Evolutionary conservation across 2,797 vertebrate species (phyloP).

Genomic region (Danio aesculapii): DNA sequence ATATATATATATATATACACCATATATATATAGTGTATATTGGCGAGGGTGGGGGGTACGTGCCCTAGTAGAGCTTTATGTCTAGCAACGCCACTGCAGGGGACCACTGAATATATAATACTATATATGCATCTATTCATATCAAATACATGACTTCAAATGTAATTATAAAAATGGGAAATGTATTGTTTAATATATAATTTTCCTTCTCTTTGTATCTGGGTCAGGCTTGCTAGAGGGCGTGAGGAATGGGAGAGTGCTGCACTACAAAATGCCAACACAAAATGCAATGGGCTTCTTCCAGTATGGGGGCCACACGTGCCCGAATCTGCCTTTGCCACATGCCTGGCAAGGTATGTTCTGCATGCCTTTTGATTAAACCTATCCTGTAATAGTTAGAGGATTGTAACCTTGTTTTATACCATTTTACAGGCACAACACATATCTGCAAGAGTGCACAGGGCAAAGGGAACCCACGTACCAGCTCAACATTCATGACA

Average conservation of each 20-base stretch:
- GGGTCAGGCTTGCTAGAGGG: conserved; percentile 89
- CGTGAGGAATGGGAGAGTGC: conserved; percentile 99
- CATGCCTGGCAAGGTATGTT: conserved; percentile 94
- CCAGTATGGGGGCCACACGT: conserved; percentile 99
- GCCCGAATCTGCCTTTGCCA: conserved; percentile 97
- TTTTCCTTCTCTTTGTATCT: background rate
- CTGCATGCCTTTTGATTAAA: background rate
- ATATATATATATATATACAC: too few relatives aligned
- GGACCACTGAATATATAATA: too few relatives aligned
- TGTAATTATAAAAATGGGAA: too few relatives aligned
- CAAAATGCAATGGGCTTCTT: conserved; percentile 98
- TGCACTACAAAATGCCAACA: conserved; percentile 97
- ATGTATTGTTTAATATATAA: background rate
- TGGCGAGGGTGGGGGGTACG: too few relatives aligned
- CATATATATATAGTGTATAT: too few relatives aligned
- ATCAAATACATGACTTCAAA: too few relatives aligned
- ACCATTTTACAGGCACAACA: conserved; percentile 88
- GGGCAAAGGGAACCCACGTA: conserved; percentile 98
- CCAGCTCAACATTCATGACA: conserved; percentile 98
- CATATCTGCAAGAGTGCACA: conserved; percentile 98
- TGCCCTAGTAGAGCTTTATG: too few relatives aligned
- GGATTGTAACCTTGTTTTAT: background rate
- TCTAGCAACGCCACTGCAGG: too few relatives aligned
- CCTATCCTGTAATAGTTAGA: background rate
- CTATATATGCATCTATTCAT: too few relatives aligned